A percentile compares a stretch with the other conserved stretches of the same genome.
phyloP scores from a whole-genome alignment of 2,113 vertebrate genomes.

The Arizona elegans region DNA sequence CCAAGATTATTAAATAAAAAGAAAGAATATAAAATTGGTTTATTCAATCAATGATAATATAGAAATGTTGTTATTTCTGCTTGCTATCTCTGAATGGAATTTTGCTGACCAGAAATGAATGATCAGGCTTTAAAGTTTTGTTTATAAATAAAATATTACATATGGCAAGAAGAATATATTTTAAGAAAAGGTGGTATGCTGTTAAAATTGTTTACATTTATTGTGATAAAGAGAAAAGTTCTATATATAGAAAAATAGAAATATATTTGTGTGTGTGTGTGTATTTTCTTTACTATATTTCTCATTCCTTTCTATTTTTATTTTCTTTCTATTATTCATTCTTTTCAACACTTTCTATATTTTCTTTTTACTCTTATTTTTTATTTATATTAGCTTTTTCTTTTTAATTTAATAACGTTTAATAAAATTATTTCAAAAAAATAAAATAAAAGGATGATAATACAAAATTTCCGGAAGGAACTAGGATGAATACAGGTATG shows the following conservation, averaged over 20 bases:
- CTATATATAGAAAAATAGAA: not conserved
- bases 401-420: too few relatives aligned
- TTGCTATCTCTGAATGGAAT: not conserved
- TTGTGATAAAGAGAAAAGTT: not conserved
- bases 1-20: not conserved
- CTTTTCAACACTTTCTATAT: not conserved
- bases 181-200: not conserved
- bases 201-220: not conserved
- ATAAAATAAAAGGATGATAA: too few relatives aligned
- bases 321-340: not conserved
- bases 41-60: not conserved
- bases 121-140: not conserved
- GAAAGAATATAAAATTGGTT: not conserved
- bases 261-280: too few relatives aligned
- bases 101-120: not conserved
- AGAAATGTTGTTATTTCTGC: not conserved
- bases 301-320: not conserved
- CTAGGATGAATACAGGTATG: not conserved
- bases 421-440: too few relatives aligned
- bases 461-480: not conserved
- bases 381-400: too few relatives aligned
- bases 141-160: not conserved
- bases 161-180: not conserved
- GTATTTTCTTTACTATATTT: too few relatives aligned
- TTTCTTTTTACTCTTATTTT: too few relatives aligned